Base-by-base conservation (phyloP, 2,113 vertebrate species). In the Pomatostomus ruficeps region DNA sequence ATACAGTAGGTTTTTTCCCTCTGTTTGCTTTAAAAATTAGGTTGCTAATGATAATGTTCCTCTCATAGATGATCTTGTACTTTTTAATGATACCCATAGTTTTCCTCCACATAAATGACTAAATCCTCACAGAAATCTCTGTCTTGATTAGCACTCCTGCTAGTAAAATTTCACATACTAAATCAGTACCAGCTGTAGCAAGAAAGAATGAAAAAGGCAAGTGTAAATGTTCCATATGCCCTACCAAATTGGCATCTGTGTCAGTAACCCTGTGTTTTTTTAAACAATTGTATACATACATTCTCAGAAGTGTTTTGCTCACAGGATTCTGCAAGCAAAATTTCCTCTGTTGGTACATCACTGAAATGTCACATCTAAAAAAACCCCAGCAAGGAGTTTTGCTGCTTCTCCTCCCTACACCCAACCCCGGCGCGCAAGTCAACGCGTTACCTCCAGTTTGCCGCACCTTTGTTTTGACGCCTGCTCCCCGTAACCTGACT, bases 101-200 rank as follows among this genome's bases (percentile, higher is more conserved):
- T 98, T 96, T 98, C 94, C 97, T 97, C 96, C 96, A 98, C 98
- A 98, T 97, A 98, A 98, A 98, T 98, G 98, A 98, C 98, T 98
- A 97, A 97, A 98, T 96, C 97, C 98, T 98, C 97, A 91, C 98
- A 98, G 98, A 98, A 97, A 98, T 98, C 98, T 98, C 97, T 94
- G 95, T 98, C 98, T 98, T 98, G 98, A 98, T 98, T 98, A 98
- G 98, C 98, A 98, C 98, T 98, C 98, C 98, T 98, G 98, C 98
- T 98, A 98, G 98, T 98, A 98, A 98, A 98, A 98, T 98, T 98
- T 98, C 98, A 98, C 98, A 98, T 98, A 98, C 98, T 98, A 98
- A 98, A 98, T 98, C 98, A 98, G 98, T 98, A 98, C 98, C 98
- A 98, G 98, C 98, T 98, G 98, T 98, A 98, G 98, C 98, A 97